phyloP scores from a whole-genome alignment of 1,140 invertebrate species.

The Sycophila sp. region DNA sequence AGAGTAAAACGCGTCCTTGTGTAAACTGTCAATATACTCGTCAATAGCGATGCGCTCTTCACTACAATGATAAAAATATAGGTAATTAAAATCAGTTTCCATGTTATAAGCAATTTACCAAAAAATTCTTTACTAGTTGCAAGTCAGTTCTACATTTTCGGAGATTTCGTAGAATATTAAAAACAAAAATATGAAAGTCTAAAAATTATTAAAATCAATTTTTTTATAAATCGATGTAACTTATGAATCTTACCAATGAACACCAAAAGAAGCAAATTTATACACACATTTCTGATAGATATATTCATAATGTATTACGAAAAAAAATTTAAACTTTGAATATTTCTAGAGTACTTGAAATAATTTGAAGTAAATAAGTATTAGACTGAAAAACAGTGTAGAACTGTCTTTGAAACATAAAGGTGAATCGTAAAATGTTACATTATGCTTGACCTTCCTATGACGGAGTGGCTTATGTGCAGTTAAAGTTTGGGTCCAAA shows the following conservation, averaged over 20 bases:
- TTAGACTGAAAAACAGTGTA: constrained; percentile 24
- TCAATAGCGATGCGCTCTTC: constrained; percentile 21
- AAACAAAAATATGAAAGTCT: constrained; percentile 21
- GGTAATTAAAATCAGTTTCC: constrained; percentile 18
- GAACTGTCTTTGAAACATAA: constrained; percentile 28
- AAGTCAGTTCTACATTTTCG: constrained; percentile 22
- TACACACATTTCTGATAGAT: constrained; percentile 1
- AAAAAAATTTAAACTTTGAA: neutral
- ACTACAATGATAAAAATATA: constrained; percentile 11
- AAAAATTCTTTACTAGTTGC: constrained; percentile 31
- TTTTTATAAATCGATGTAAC: constrained; percentile 8
- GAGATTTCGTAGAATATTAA: neutral
- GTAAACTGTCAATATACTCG: constrained; percentile 30
- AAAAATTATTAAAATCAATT: neutral
- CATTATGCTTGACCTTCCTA: constrained; percentile 17
- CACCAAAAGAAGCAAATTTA: constrained; percentile 8
- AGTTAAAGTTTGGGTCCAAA: constrained; percentile 31
- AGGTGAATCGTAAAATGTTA: constrained; percentile 26
- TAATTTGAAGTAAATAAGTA: neutral
- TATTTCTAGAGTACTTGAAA: neutral
- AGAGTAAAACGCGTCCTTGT: constrained; percentile 23
- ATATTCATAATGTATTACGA: neutral
- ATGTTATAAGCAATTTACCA: constrained; percentile 29
- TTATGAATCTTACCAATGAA: constrained; percentile 7
- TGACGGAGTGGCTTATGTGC: constrained; percentile 21